Evolutionary conservation across 2,797 vertebrate genomes (phyloP), one percentile per base, ranked within the genome.

Genomic region (Microctenopoma lineatum): DNA sequence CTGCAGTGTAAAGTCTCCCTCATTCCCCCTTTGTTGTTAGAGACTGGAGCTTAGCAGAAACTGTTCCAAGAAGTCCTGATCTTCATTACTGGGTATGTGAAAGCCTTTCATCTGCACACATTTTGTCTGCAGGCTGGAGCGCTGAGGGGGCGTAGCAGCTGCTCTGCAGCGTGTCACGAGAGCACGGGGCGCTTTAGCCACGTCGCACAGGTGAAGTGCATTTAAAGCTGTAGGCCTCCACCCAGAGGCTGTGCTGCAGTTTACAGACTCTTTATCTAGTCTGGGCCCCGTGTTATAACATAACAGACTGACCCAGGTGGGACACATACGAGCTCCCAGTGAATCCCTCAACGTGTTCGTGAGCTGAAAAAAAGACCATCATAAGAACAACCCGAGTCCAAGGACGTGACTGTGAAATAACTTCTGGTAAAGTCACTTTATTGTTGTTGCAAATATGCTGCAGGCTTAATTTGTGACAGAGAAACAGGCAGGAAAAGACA

Each of bases 41-140:
- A 69, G 48, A 51, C 39, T 74, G 63, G 38, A 71, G 59, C 58
- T 73, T 36, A 63, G 61, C 57, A 78, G 47, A 48, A 58, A 64
- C 50, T 15, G 38, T 77, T 77, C 84, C 83, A 87, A 79, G 72
- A 59, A 79, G 59, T 68, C 83, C 87, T 87, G 84, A 91, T 85
- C 69, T 83, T 73, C 80, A 86, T 90, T 84, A 91, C 36, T 15
- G 27, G 21, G 57, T 25, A 52, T 50, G 75, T 66, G 9, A 66
- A 70, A 57, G 58, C 38, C 74, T 83, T 83, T 72, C 44, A 72
- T 84, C 67, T 29, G 25, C 78, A 65, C 61, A 25, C 36, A 38
- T 74, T 71, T 69, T 87, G 82, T 74, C 66, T 79, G 70, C 71
- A 72, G 5, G 36, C 36, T 38, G 36, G 8, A 16, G 36, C 45